Evolutionary conservation across 2,888 invertebrate genomes (phyloP).

Genomic region (Perizoma flavofasciatum): DNA sequence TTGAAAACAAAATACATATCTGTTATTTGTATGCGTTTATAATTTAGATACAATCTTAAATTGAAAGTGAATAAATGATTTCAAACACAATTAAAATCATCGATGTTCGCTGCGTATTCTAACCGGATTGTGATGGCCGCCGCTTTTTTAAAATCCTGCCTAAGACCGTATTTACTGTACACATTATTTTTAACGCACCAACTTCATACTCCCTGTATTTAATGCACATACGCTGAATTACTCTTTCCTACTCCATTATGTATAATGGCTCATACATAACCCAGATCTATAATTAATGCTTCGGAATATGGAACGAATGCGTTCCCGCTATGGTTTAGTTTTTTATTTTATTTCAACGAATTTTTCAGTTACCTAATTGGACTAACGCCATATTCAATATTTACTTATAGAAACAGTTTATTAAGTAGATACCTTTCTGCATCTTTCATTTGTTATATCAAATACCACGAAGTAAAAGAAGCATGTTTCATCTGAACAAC

Average conservation of each 20-base stretch:
- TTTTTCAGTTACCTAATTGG: background rate
- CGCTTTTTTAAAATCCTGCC: too few relatives aligned
- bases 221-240: constrained; percentile 30
- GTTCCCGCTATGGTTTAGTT: constrained; percentile 8
- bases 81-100: too few relatives aligned
- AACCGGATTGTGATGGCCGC: too few relatives aligned
- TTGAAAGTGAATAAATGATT: too few relatives aligned
- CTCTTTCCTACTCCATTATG: constrained; percentile 31
- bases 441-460: too few relatives aligned
- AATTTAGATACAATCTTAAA: too few relatives aligned
- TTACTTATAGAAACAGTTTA: background rate
- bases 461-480: too few relatives aligned
- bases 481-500: too few relatives aligned
- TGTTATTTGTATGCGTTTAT: too few relatives aligned
- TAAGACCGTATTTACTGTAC: constrained; percentile 12
- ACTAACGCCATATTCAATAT: background rate
- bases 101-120: too few relatives aligned
- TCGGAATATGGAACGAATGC: constrained; percentile 17
- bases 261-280: constrained; percentile 27
- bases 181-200: constrained; percentile 34
- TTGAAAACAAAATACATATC: too few relatives aligned
- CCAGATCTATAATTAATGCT: constrained; percentile 24
- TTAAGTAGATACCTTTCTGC: too few relatives aligned
- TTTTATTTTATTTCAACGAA: constrained; percentile 8
- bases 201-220: constrained; percentile 15